Evolutionary conservation across 2,888 invertebrate species (phyloP), one percentile per base, ranked within the genome.

Genomic region (Petrophora chlorosata): DNA sequence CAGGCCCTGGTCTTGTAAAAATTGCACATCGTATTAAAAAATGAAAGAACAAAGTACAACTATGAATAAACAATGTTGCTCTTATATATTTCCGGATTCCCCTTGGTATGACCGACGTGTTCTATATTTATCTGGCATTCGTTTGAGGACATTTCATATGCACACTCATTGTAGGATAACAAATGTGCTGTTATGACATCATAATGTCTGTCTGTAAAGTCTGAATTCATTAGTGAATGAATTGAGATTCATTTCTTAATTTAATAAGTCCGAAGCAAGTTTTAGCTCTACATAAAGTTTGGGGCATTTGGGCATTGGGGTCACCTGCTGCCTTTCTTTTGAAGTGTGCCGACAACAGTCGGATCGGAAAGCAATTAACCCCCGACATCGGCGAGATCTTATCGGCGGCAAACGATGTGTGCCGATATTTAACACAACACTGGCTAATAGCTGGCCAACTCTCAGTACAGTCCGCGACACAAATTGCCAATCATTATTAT

Each of bases 51-150:
- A n/a, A n/a, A n/a, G n/a, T 8, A 10, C 3, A 3, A n/a, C 35
- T 23, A 17, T n/a, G 5, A 17, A 17, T 17, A 17, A 17, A 4
- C 17, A 4, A 5, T 17, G 17, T 17, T 7, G n/a, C 4, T 5
- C 8, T 3, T 26, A 10, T 49, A 2, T 49, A 59, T 53, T 73
- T 76, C 76, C 76, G 76, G 69, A 74, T 76, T 73, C 76, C 64
- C 66, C 69, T 70, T 54, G 73, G 57, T 42, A 57, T 69, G 71
- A 73, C 68, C 64, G 28, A 29, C 7, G 7, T 3, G 22, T 8
- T 3, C 22, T 22, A 22, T 22, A 22, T 22, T 4, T 7, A 17
- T 17, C 5, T 8, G 5, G 22, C 22, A 22, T 8, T n/a, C n/a
- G 3, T 17, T 17, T 17, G 22, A 2, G 8, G 7, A 2, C 2